phyloP scores from a whole-genome alignment of 1,140 invertebrate genomes.

The Hypothenemus hampei region DNA sequence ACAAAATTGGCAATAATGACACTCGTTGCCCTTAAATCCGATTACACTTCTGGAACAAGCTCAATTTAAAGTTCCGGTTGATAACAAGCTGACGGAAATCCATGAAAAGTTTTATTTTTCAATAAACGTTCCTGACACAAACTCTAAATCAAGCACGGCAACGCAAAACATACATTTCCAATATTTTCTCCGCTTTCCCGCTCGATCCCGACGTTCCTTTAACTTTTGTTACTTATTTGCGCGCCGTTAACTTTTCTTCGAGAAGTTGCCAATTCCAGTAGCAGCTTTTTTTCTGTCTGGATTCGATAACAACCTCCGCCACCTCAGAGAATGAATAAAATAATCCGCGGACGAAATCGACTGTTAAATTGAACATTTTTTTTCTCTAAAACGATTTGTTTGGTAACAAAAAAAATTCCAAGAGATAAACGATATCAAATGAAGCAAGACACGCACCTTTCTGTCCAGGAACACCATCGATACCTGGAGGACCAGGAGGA shows the following conservation, averaged over 20 bases:
- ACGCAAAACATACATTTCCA: constrained; percentile 5
- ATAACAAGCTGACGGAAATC: not conserved
- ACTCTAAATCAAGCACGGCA: constrained; percentile 2
- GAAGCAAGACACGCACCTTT: constrained; percentile 9
- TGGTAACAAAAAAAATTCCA: not conserved
- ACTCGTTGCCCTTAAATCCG: no score
- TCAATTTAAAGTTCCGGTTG: constrained; percentile 2
- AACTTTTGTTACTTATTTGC: constrained; percentile 10
- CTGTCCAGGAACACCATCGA: constrained; percentile 3
- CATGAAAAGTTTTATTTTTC: constrained; percentile 43
- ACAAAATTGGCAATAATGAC: no score
- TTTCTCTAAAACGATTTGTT: not conserved
- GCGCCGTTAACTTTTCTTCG: not conserved
- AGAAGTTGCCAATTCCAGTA: constrained; percentile 1
- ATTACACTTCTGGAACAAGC: not conserved
- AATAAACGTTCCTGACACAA: constrained; percentile 9
- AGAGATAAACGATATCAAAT: no score
- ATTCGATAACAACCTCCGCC: constrained; percentile 1
- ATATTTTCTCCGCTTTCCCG: no score
- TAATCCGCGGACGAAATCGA: constrained; percentile 4
- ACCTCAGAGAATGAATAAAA: not conserved
- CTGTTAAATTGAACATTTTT: not conserved
- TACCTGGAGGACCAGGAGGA: constrained; percentile 7
- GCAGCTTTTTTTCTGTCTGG: no score
- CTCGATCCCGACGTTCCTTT: no score